Evolutionary conservation across 1,140 invertebrate genomes (phyloP).

Genomic region (Ephestia elutella): DNA sequence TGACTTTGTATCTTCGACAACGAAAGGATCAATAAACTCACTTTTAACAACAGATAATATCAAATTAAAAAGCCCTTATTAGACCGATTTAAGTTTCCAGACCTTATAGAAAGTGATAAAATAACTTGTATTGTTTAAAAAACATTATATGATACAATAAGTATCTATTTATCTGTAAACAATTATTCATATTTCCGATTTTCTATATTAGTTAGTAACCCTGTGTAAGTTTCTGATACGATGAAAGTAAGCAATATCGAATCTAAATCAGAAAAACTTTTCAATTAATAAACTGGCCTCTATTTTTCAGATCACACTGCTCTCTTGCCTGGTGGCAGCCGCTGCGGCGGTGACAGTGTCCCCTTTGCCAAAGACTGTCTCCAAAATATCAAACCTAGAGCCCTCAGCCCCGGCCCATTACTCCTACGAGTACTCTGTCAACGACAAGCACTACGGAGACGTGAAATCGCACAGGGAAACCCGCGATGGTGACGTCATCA

Average conservation of each 20-base stretch:
- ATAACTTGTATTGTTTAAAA: too few relatives aligned
- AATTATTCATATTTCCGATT: too few relatives aligned
- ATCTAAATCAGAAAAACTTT: too few relatives aligned
- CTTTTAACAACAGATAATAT: too few relatives aligned
- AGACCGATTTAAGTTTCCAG: too few relatives aligned
- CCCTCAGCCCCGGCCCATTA: constrained; percentile 77
- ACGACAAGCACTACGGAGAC: constrained; percentile 74
- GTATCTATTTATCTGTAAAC: too few relatives aligned
- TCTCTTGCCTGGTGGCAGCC: constrained; percentile 28
- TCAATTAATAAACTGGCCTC: too few relatives aligned
- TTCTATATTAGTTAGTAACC: too few relatives aligned
- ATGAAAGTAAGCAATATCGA: too few relatives aligned
- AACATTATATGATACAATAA: too few relatives aligned
- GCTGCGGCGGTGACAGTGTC: constrained; percentile 40
- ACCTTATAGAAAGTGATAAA: too few relatives aligned
- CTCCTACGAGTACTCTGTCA: constrained; percentile 79
- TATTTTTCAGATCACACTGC: not conserved
- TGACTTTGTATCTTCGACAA: not conserved
- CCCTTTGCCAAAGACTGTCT: constrained; percentile 27
- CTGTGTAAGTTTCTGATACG: too few relatives aligned
- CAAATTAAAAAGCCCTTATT: not conserved
- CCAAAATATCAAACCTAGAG: constrained; percentile 49
- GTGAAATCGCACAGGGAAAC: constrained; percentile 51
- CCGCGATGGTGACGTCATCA: constrained; percentile 74
- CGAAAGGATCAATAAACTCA: not conserved